Evolutionary conservation across 2,888 invertebrate species (phyloP), one percentile per base, ranked within the genome.

Genomic region (Stenurella melanura): DNA sequence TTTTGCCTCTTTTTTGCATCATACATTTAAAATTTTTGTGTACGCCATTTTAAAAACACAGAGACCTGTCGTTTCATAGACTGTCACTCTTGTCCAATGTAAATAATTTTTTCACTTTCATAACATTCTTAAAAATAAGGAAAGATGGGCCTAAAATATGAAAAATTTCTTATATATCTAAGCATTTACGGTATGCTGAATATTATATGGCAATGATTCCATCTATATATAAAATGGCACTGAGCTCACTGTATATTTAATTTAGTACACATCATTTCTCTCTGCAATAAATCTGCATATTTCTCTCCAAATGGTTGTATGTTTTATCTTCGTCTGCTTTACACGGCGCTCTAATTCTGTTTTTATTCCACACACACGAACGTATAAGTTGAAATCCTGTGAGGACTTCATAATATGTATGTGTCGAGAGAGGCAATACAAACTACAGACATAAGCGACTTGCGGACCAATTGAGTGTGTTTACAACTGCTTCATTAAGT

Each of bases 401-500:
- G 50, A 15, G 50, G 50, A 50, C 50, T 50, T 50, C n/a, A 50
- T 50, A 50, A 80, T 68, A 74, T 77, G 71, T 73, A 67, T 67
- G 76, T 71, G 73, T 64, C 34, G 30, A 78, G 74, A 72, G 76
- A 75, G 74, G 63, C 76, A 76, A 76, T 76, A 74, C 68, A 76
- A 78, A 74, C 75, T 76, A 69, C 70, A 68, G 76, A 77, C 61
- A 74, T 63, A 69, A 74, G 74, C 67, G 67, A 67, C 73, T 42
- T 58, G 67, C 67, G n/a, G 67, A 69, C 69, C 69, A 74, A 70
- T 83, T 80, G 82, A 78, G 78, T 80, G 78, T 82, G 81, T 82
- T 81, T 82, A 82, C 82, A 79, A 80, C 82, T 79, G 80, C 82
- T 83, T 83, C 83, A 83, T 83, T 83, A 83, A 82, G 78, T 81